phyloP scores from a whole-genome alignment of 2,797 vertebrate genomes.

The Trematocara caparti region DNA sequence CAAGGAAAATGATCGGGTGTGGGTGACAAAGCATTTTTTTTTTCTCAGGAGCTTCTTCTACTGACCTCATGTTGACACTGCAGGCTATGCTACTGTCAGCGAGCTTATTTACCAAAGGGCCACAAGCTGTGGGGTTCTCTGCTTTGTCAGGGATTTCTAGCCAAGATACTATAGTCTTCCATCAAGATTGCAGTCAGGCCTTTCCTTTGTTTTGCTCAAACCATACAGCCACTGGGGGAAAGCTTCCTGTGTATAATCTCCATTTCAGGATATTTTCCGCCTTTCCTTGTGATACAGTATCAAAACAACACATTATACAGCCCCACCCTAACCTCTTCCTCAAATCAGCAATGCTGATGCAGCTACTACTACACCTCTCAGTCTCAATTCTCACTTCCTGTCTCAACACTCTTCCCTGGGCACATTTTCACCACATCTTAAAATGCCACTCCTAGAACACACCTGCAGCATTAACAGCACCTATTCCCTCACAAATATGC shows the following conservation, averaged over 20 bases:
- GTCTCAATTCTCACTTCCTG: conserved; percentile 48
- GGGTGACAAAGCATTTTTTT: conserved; percentile 52
- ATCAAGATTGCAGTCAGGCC: conserved; percentile 67
- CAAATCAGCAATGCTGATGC: conserved; percentile 35
- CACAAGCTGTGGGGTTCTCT: conserved; percentile 25
- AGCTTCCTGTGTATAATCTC: conserved; percentile 75
- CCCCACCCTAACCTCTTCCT: conserved; percentile 44
- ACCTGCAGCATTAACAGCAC: not conserved
- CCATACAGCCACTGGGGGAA: conserved; percentile 44
- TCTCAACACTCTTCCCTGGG: not conserved
- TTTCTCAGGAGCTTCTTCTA: conserved; percentile 23
- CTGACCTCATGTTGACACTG: conserved; percentile 62
- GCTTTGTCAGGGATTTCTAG: conserved; percentile 67
- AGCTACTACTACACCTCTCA: conserved; percentile 20
- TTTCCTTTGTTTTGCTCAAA: conserved; percentile 65
- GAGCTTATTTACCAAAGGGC: conserved; percentile 52
- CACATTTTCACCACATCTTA: not conserved
- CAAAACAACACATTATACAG: conserved; percentile 66
- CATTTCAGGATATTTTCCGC: conserved; percentile 69
- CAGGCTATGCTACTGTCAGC: conserved; percentile 31
- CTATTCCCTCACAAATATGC: not conserved
- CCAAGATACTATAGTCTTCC: conserved; percentile 66
- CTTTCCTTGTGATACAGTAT: conserved; percentile 71
- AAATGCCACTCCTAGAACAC: not conserved
- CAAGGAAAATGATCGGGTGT: conserved; percentile 19